These are phyloP conservation scores for Rhaphigaster nebulosa DNA, from an alignment of 2,888 invertebrate species.

Conservation along the genomic window DNA sequence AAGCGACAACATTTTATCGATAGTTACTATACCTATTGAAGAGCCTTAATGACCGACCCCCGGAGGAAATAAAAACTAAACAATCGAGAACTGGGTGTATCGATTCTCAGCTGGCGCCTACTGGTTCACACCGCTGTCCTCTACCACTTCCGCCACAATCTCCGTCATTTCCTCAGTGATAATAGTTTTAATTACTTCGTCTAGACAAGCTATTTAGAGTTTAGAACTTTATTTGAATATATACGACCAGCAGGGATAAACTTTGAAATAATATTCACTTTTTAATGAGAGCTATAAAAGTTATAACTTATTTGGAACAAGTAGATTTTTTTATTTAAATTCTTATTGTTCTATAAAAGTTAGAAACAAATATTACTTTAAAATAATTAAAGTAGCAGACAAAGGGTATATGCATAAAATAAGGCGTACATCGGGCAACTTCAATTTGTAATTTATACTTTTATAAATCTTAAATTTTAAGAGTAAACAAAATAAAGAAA, in stretches of 20 bases:
- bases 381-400: too few species aligned
- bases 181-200: neutral
- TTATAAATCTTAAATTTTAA: too few species aligned
- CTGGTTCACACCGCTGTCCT: neutral
- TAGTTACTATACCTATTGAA: neutral
- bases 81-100: slow-evolving; percentile 6
- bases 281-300: neutral
- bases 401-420: too few species aligned
- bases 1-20: neutral
- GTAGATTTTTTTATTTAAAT: too few species aligned
- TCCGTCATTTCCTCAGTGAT: neutral
- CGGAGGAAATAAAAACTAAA: neutral
- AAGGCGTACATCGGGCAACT: too few species aligned
- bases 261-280: neutral
- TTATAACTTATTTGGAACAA: too few species aligned
- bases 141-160: neutral
- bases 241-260: neutral
- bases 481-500: too few species aligned
- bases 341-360: too few species aligned
- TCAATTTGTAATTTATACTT: too few species aligned
- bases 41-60: neutral
- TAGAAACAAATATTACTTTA: too few species aligned
- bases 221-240: neutral
- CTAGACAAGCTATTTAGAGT: neutral
- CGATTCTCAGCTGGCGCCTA: slow-evolving; percentile 42